Percentiles rank a stretch among this genome's conserved stretches.
These are phyloP conservation scores for Leptinotarsa lineolata DNA, from an alignment of 1,140 invertebrate species.

Conservation along the genomic window DNA sequence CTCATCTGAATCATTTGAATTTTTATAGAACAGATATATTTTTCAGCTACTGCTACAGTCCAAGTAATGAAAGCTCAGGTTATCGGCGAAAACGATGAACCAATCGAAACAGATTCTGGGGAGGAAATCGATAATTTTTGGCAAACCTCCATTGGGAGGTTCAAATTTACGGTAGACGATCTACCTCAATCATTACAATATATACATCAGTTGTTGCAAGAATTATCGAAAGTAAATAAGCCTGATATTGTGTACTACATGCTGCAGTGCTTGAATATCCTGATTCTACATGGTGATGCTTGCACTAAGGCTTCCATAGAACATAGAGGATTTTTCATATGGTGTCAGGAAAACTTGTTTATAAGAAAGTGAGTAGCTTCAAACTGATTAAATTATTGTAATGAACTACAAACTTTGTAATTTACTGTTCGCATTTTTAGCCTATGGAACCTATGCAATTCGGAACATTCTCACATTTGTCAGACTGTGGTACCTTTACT, in stretches of 20 bases:
- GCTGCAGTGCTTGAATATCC: slow-evolving; percentile 87
- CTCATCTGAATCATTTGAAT: no score
- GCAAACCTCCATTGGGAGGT: slow-evolving; percentile 90
- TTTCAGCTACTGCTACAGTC: slow-evolving; percentile 64
- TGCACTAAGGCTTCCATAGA: slow-evolving; percentile 86
- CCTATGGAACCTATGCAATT: slow-evolving; percentile 91
- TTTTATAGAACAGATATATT: not conserved
- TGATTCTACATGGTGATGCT: slow-evolving; percentile 92
- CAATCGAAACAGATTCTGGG: slow-evolving; percentile 66
- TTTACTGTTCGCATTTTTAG: slow-evolving; percentile 60
- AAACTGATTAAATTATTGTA: not conserved
- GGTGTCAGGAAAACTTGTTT: slow-evolving; percentile 94
- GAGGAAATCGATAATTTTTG: slow-evolving; percentile 82
- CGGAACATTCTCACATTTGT: slow-evolving; percentile 91
- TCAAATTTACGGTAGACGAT: slow-evolving; percentile 88
- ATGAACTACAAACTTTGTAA: not conserved
- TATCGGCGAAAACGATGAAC: slow-evolving; percentile 72
- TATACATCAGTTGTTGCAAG: slow-evolving; percentile 85
- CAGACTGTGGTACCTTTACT: slow-evolving; percentile 88
- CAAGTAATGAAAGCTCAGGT: slow-evolving; percentile 68
- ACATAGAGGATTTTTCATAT: slow-evolving; percentile 93
- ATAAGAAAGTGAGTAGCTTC: slow-evolving; percentile 85
- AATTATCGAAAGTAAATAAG: slow-evolving; percentile 81
- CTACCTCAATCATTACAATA: slow-evolving; percentile 91
- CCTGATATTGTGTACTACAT: slow-evolving; percentile 94